These are phyloP conservation scores for Monopis laevigella DNA, from an alignment of 2,888 invertebrate genomes.

Conservation along the genomic window DNA sequence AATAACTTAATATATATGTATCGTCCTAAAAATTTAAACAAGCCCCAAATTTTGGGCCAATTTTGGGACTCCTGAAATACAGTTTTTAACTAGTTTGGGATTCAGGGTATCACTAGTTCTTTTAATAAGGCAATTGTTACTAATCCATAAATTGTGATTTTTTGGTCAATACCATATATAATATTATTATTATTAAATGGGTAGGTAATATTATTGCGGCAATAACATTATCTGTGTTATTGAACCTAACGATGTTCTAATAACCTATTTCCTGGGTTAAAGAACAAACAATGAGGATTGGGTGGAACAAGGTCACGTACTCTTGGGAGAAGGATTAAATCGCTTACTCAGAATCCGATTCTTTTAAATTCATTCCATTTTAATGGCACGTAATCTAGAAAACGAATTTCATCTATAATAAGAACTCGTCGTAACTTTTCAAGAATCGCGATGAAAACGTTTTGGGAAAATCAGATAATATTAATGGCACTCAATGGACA, in stretches of 20 bases:
- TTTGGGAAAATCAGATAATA: conserved; percentile 4
- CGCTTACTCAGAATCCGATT: not conserved
- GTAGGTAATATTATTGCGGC: too few species aligned
- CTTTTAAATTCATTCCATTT: not conserved
- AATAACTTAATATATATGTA: too few species aligned
- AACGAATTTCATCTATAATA: not conserved
- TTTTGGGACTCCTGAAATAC: too few species aligned
- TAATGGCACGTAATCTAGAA: not conserved
- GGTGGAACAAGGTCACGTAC: not conserved
- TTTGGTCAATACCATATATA: too few species aligned
- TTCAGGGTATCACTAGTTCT: too few species aligned
- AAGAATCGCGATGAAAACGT: not conserved
- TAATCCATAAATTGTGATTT: too few species aligned
- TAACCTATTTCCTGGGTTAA: conserved; percentile 8
- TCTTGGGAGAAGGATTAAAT: not conserved
- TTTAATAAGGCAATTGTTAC: too few species aligned
- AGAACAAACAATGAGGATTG: conserved; percentile 1
- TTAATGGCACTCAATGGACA: conserved; percentile 1
- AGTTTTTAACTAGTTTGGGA: too few species aligned
- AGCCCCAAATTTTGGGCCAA: too few species aligned
- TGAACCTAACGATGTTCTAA: conserved; percentile 6
- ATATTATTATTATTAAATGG: too few species aligned
- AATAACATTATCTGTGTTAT: not conserved
- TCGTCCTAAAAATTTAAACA: too few species aligned
- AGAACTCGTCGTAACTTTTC: not conserved